Evolutionary conservation across 2,888 invertebrate genomes (phyloP), one percentile per base, ranked within the genome.

Genomic region (Lymantria monacha): DNA sequence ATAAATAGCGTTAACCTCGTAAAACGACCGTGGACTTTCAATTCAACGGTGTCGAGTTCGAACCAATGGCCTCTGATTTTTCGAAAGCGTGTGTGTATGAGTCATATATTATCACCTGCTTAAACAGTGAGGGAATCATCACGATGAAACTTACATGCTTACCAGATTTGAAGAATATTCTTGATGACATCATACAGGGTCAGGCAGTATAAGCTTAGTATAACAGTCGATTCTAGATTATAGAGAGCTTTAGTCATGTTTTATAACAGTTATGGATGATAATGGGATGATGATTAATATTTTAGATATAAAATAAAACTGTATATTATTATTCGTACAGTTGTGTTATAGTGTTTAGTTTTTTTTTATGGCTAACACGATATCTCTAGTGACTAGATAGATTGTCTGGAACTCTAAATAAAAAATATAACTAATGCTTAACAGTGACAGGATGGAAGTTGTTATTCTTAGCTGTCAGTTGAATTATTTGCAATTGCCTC

Each of bases 321-420:
- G 22, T 22, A 22, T 22, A 22, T 22, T 22, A 22, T 22, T 22
- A 22, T 5, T 5, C 22, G 22, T 22, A 22, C 22, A 22, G 22
- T 22, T 22, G 22, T 22, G 22, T 22, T 2, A 2, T 22, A 5
- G 11, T n/a, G n/a, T 40, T 12, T 13, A 12, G 44, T 45, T 41
- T 48, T 52, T 45, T 41, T 48, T 52, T 52, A 58, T 59, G 56
- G 42, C 46, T 63, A 55, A 66, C 46, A 64, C 55, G 48, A 57
- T 63, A 57, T 61, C 50, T 53, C 40, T n/a, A 31, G 15, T 14
- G 46, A 49, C 43, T 43, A 31, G 44, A 51, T 44, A 54, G 48
- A 61, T n/a, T 50, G 63, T 10, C 56, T 57, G 63, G 64, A 61
- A 60, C 58, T 66, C 58, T 37, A 36, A 11, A 57, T 66, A 66